Conservation (phyloP, 2,797 vertebrate species). For the Spondyliosoma cantharus region DNA sequence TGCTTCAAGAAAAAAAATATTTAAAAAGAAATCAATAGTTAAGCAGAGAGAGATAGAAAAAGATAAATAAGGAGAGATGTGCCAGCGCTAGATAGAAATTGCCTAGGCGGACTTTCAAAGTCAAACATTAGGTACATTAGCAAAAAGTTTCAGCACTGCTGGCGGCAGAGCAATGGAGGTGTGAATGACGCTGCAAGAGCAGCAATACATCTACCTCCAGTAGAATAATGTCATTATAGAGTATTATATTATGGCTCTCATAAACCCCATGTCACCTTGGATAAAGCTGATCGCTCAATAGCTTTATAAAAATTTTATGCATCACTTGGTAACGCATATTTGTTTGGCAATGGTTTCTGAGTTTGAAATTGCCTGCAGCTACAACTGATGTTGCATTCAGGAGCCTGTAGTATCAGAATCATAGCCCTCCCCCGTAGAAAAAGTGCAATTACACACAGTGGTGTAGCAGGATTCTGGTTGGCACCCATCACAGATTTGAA, state of each 20-base stretch:
- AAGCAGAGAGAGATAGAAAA: slow-evolving; percentile 34
- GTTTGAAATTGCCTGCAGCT: slow-evolving; percentile 71
- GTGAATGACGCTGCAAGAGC: slow-evolving; percentile 73
- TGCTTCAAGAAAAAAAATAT: slow-evolving; percentile 30
- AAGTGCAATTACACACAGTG: slow-evolving; percentile 71
- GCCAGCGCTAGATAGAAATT: slow-evolving; percentile 57
- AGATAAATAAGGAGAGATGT: slow-evolving; percentile 57
- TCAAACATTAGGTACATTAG: slow-evolving; percentile 74
- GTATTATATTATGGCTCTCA: slow-evolving; percentile 76
- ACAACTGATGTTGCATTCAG: slow-evolving; percentile 63
- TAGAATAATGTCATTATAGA: slow-evolving; percentile 77
- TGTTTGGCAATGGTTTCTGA: slow-evolving; percentile 71
- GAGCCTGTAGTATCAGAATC: slow-evolving; percentile 50
- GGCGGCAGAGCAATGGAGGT: slow-evolving; percentile 61
- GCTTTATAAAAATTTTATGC: slow-evolving; percentile 72
- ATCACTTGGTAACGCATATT: slow-evolving; percentile 71
- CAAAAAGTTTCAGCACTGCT: slow-evolving; percentile 63
- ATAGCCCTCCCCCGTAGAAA: slow-evolving; percentile 51
- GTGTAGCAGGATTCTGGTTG: slow-evolving; percentile 67
- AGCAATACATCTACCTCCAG: slow-evolving; percentile 71
- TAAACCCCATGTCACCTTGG: slow-evolving; percentile 81
- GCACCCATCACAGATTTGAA: slow-evolving; percentile 72
- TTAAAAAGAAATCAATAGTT: slow-evolving; percentile 64
- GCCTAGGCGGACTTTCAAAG: slow-evolving; percentile 71
- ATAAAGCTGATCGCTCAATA: slow-evolving; percentile 76